These are phyloP conservation scores for Erinaceus europaeus DNA, from an alignment of 2,113 vertebrate genomes.

Conservation along the genomic window DNA sequence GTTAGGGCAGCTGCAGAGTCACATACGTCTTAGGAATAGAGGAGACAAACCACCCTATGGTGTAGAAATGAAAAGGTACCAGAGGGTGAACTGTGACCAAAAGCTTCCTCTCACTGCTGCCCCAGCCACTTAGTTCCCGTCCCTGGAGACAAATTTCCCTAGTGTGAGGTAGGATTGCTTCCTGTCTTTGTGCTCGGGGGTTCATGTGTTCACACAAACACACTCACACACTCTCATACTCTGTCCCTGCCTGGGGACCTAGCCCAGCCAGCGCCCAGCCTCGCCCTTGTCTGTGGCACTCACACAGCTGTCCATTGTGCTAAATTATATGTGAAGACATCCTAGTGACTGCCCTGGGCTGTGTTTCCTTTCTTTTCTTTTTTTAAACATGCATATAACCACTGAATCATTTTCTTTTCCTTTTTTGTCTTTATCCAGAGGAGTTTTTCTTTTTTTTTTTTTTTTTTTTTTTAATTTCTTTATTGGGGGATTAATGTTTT, in stretches of 20 bases:
- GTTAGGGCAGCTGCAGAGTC: not conserved
- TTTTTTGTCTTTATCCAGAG: too few species aligned
- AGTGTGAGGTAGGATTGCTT: not conserved
- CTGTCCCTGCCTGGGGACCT: not conserved
- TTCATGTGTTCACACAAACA: not conserved
- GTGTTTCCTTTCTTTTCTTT: too few species aligned
- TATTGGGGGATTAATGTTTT: too few species aligned
- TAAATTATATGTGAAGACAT: not conserved
- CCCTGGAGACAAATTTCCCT: not conserved
- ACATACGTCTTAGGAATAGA: not conserved
- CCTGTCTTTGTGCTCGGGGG: not conserved
- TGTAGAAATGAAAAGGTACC: not conserved
- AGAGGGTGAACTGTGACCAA: not conserved
- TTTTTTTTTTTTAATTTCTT: too few species aligned
- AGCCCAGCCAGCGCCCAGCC: rapidly evolving
- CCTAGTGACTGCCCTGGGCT: not conserved
- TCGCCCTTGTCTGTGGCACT: too few species aligned
- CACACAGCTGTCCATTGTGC: too few species aligned
- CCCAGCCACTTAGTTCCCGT: rapidly evolving
- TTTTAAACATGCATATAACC: too few species aligned
- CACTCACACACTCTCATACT: rapidly evolving
- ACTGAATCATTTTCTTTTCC: too few species aligned
- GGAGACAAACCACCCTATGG: not conserved
- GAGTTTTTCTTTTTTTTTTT: too few species aligned
- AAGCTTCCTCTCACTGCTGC: too few species aligned